Conservation (phyloP, 1,140 invertebrate genomes). For the Asobara japonica region DNA sequence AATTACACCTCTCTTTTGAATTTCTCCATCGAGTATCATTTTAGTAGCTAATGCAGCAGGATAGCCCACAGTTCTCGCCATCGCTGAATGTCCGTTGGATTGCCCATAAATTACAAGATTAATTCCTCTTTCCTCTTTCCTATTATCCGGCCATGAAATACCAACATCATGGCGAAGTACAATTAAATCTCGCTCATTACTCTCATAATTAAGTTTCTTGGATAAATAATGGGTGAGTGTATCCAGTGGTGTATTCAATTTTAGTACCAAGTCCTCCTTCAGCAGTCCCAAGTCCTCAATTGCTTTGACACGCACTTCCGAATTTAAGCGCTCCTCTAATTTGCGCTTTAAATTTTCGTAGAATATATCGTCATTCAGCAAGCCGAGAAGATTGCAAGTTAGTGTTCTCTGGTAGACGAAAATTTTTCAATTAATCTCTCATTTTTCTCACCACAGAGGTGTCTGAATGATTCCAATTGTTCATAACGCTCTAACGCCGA, state of each 20-base stretch:
- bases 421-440: slow-evolving; percentile 6
- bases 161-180: slow-evolving; percentile 93
- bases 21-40: slow-evolving; percentile 98
- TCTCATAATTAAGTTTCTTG: slow-evolving; percentile 82
- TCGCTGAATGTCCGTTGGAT: slow-evolving; percentile 86
- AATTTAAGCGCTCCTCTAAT: slow-evolving; percentile 79
- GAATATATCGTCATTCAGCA: slow-evolving; percentile 88
- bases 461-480: too few relatives aligned
- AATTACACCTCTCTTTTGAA: slow-evolving; percentile 92
- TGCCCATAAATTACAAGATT: slow-evolving; percentile 96
- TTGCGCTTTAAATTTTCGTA: slow-evolving; percentile 91
- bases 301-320: slow-evolving; percentile 73
- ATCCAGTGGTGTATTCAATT: slow-evolving; percentile 88
- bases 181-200: slow-evolving; percentile 92
- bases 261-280: slow-evolving; percentile 83
- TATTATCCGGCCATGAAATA: slow-evolving; percentile 90
- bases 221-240: slow-evolving; percentile 92
- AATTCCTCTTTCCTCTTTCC: slow-evolving; percentile 84
- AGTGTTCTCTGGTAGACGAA: slow-evolving; percentile 77
- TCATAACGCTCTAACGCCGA: too few relatives aligned
- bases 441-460: too few relatives aligned
- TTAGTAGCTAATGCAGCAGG: slow-evolving; percentile 96
- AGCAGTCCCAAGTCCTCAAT: slow-evolving; percentile 90
- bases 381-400: slow-evolving; percentile 85
- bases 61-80: slow-evolving; percentile 97